Base-by-base conservation (phyloP, 2,888 invertebrate species). In the Meteorus colon region DNA sequence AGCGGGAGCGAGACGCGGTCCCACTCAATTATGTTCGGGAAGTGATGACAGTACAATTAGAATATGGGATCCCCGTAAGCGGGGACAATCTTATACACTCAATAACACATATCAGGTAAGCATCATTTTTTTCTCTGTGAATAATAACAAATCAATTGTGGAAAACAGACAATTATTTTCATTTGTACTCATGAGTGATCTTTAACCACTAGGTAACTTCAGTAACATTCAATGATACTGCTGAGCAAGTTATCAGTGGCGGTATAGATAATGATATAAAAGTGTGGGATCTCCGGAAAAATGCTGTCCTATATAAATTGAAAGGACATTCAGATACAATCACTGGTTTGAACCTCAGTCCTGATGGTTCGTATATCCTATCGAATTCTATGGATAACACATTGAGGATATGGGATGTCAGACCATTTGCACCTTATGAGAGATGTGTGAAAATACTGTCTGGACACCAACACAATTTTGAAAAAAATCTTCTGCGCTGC, bases 341-440 rank as follows among this genome's bases (percentile, higher is more conserved):
- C 6, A 99, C 99, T 8, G 98, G 96, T 4, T 88, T 99, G 81
- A 92, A 96, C 0, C 91, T 98, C 14, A 97, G 96, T 78, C 93
- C 93, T 1, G 95, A 96, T 90, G 97, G 96, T 0, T 96, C 96
- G 0, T 98, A 97, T 88, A 92, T 99, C 14, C 91, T 99, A 19
- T 96, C 98, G 0, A 99, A 99, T 91, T 93, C 97, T 0, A 99
- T 99, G 98, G 99, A 99, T 89, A 96, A 96, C 87, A 96, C 97
- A 1, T 91, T 98, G 45, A 92, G 98, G 75, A 96, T 98, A 84
- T 99, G 99, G 98, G 99, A 99, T 90, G 94, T 99, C 72, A 92
- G 98, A 34, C 97, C 99, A 0, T 99, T 96, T 91, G 98, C 97
- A 1, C 96, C 98, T 0, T 93, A 94, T 55, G 98, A 98, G 87